Base-by-base conservation (phyloP, 1,140 invertebrate genomes). In the Pseudomyrmex pallidus region DNA sequence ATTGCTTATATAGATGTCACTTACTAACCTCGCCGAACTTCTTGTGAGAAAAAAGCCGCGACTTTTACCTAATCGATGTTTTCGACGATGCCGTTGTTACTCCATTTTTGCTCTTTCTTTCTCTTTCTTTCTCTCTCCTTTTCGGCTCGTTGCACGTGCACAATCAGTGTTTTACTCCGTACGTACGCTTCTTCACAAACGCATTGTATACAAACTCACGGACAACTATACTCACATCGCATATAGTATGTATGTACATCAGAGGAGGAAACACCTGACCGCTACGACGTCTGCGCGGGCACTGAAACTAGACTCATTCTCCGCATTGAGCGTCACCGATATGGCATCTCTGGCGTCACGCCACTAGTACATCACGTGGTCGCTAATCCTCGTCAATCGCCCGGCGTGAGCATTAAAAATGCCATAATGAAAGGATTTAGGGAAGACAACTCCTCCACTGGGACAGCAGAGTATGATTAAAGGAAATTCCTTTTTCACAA, bases 211-310 rank as follows among this genome's bases (percentile, higher is more conserved):
- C 48, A 35, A 8, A n/a, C 7, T 46, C 44, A 13, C 15, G 44
- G 15, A 72, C 15, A 9, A 7, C 48, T n/a, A 57, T 4, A 46
- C 22, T 22, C 22, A 22, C 52, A 57, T 13, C 15, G 0, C 12
- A 48, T 10, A n/a, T 8, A 20, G n/a, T n/a, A n/a, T n/a, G 7
- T 13, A 4, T 10, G 20, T 4, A 54, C 0, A 25, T 8, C 7
- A 44, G n/a, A 1, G 0, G 12, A 3, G 46, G 48, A 25, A 1
- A 25, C 15, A 12, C 61, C 66, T 59, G 0, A 10, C 56, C 76
- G 2, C 44, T 12, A 80, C 76, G 44, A 80, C 66, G 76, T 64
- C 76, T 80, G 76, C 76, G 76, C 76, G 64, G 44, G 3, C 22
- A 80, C 76, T n/a, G n/a, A n/a, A n/a, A n/a, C n/a, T n/a, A n/a